Conservation (phyloP, 1,140 invertebrate genomes). For the Aculops lycopersici region DNA sequence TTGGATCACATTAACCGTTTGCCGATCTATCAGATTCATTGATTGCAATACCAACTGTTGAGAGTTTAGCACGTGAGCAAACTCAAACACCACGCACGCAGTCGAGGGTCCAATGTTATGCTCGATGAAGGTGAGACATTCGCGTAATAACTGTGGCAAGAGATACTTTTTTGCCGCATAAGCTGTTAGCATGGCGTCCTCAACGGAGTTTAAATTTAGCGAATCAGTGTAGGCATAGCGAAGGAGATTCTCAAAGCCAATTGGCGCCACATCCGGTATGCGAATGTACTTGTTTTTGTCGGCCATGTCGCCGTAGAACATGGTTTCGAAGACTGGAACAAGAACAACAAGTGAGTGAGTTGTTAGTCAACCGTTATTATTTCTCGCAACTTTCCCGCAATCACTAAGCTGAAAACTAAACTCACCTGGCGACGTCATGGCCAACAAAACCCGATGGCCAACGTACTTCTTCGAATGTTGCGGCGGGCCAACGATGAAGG, state of each 20-base stretch:
- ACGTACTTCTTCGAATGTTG: conserved; percentile 13
- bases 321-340: conserved; percentile 12
- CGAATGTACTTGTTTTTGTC: conserved; percentile 14
- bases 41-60: conserved; percentile 13
- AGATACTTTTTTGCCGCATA: conserved; percentile 14
- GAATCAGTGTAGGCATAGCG: conserved; percentile 13
- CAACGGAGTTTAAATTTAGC: conserved; percentile 12
- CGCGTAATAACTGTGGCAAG: conserved; percentile 12
- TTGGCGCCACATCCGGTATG: conserved; percentile 13
- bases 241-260: conserved; percentile 13
- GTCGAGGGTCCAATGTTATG: conserved; percentile 12
- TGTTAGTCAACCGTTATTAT: not conserved
- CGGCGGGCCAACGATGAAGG: conserved; percentile 14
- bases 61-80: conserved; percentile 12
- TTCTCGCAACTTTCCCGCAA: not conserved
- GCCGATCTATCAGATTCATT: conserved; percentile 13
- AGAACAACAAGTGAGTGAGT: not conserved
- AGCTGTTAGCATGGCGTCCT: conserved; percentile 14
- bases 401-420: not conserved
- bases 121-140: conserved; percentile 13
- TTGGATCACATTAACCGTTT: conserved; percentile 13
- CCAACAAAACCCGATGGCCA: conserved; percentile 13
- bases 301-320: conserved; percentile 15
- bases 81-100: conserved; percentile 13
- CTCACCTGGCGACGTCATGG: conserved; percentile 12